These are phyloP conservation scores for Yasuhikotakia modesta DNA, from an alignment of 2,797 vertebrate species.

Conservation along the genomic window DNA sequence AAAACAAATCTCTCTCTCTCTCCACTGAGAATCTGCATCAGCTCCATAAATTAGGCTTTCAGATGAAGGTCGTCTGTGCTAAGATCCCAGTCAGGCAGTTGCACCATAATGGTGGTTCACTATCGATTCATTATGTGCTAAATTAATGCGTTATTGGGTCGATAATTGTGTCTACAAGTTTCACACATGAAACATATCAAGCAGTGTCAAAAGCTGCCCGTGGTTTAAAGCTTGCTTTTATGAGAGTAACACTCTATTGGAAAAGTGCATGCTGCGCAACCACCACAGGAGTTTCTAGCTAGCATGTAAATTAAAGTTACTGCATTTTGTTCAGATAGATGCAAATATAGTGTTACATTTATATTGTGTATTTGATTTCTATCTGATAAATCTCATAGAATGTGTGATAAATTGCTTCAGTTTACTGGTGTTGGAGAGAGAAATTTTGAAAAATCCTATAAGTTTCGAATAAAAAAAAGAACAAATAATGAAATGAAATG, in stretches of 20 bases:
- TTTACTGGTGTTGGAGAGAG: too few species aligned
- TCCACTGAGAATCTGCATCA: conserved; percentile 50
- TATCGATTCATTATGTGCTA: conserved; percentile 40
- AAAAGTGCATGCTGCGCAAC: too few species aligned
- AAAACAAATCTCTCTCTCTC: conserved; percentile 56
- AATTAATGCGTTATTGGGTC: conserved; percentile 14
- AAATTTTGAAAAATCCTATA: not conserved
- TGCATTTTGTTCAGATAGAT: too few species aligned
- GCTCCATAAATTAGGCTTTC: conserved; percentile 49
- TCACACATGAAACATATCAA: conserved; percentile 13
- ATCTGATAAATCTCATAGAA: too few species aligned
- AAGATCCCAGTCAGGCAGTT: conserved; percentile 40
- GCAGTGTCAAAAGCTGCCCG: not conserved
- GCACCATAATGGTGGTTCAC: conserved; percentile 45
- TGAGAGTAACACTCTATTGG: too few species aligned
- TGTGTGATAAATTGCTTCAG: too few species aligned
- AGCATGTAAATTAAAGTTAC: too few species aligned
- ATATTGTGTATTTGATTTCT: too few species aligned
- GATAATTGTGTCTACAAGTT: conserved; percentile 20
- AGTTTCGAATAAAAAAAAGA: not conserved
- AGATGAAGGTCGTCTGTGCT: conserved; percentile 57
- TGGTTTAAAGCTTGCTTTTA: too few species aligned
- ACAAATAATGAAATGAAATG: not conserved
- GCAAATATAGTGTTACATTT: too few species aligned
- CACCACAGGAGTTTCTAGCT: too few species aligned